Evolutionary conservation across 2,797 vertebrate genomes (phyloP).

Genomic region (Manis javanica): DNA sequence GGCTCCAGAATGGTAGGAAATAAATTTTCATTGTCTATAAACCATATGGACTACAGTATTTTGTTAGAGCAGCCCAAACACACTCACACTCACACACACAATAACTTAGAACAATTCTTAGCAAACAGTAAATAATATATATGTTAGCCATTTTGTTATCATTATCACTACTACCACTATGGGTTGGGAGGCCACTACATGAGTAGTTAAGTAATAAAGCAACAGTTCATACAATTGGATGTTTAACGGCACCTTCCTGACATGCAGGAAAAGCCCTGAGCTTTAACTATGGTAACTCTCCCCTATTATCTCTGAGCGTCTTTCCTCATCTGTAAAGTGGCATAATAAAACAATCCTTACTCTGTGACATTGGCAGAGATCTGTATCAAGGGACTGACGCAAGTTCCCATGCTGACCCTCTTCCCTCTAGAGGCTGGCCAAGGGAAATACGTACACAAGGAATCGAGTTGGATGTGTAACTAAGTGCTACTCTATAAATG

Average conservation of each 20-base stretch:
- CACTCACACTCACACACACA: neutral
- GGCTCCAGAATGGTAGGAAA: neutral
- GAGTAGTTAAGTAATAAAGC: neutral
- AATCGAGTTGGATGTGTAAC: neutral
- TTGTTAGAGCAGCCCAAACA: neutral
- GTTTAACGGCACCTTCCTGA: neutral
- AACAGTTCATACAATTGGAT: neutral
- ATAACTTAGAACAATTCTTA: neutral
- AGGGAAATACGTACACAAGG: neutral
- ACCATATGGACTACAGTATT: neutral
- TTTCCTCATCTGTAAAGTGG: neutral
- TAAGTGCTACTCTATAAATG: neutral
- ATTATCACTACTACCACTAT: neutral
- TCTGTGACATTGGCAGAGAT: neutral
- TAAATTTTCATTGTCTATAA: neutral
- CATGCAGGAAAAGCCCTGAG: neutral
- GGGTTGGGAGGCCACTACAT: neutral
- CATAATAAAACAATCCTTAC: neutral
- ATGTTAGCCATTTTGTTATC: neutral
- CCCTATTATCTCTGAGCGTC: neutral
- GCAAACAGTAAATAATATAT: neutral
- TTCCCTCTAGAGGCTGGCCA: neutral
- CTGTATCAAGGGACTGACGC: neutral
- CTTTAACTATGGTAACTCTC: neutral
- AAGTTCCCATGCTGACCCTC: neutral